phyloP scores from a whole-genome alignment of 1,140 invertebrate genomes.

The Psix sp. region DNA sequence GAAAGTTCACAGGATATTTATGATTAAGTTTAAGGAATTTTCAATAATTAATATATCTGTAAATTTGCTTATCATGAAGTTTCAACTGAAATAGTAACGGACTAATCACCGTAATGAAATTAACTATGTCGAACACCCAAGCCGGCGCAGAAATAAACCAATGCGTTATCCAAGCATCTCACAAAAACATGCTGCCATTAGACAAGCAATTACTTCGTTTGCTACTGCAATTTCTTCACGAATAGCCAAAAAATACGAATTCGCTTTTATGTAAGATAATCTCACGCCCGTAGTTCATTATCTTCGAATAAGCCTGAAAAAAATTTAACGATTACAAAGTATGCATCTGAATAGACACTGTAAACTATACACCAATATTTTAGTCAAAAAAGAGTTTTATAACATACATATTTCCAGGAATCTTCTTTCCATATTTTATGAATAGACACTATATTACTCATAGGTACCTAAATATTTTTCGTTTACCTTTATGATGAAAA shows the following conservation, averaged over 20 bases:
- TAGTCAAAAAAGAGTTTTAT: too few relatives aligned
- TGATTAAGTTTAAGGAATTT: conserved; percentile 27
- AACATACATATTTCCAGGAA: too few relatives aligned
- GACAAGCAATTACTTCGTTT: conserved; percentile 56
- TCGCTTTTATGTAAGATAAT: conserved; percentile 39
- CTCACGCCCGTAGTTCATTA: conserved; percentile 5
- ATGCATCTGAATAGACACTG: too few relatives aligned
- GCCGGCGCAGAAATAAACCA: conserved; percentile 35
- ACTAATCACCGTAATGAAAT: conserved; percentile 62
- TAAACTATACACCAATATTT: too few relatives aligned
- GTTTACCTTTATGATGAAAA: too few relatives aligned
- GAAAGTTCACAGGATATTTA: too few relatives aligned
- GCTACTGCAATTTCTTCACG: conserved; percentile 49
- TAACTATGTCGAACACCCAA: conserved; percentile 56
- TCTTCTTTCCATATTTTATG: too few relatives aligned
- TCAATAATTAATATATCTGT: conserved; percentile 31
- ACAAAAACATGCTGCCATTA: conserved; percentile 64
- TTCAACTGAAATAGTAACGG: conserved; percentile 46
- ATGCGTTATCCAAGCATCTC: conserved; percentile 44
- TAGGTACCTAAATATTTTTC: too few relatives aligned
- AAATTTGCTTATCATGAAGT: conserved; percentile 14
- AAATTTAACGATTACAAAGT: too few relatives aligned
- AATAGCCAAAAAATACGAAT: conserved; percentile 30
- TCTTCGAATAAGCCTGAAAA: background rate
- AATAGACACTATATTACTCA: too few relatives aligned